phyloP scores from a whole-genome alignment of 2,888 invertebrate species.

The Oeneis ivallda region DNA sequence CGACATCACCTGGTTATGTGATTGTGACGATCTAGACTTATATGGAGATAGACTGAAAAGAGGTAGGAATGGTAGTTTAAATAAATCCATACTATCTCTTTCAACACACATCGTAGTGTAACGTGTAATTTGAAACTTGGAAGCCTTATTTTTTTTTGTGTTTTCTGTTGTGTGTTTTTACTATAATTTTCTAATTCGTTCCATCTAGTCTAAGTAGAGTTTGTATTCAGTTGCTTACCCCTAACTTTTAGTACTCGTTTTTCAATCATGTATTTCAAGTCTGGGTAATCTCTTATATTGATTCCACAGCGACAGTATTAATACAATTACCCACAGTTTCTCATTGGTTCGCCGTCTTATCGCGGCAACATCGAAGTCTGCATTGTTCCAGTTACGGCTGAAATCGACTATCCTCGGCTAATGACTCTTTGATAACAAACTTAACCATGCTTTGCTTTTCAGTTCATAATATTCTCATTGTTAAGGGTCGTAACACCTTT shows the following conservation, averaged over 20 bases:
- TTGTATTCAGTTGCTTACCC: neutral
- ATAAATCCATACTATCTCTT: too few species aligned
- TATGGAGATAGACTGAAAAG: too few species aligned
- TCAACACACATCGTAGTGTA: too few species aligned
- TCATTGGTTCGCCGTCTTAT: conserved; percentile 39
- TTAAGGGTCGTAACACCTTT: too few species aligned
- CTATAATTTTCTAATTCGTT: too few species aligned
- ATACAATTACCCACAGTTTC: conserved; percentile 17
- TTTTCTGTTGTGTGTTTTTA: too few species aligned
- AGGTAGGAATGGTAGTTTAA: too few species aligned
- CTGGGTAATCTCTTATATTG: conserved; percentile 7
- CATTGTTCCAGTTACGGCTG: conserved; percentile 62
- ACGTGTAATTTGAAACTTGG: too few species aligned
- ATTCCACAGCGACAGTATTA: neutral
- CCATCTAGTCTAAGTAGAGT: too few species aligned
- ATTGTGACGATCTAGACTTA: too few species aligned
- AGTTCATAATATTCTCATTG: conserved; percentile 35
- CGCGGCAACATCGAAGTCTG: conserved; percentile 57
- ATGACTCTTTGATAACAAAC: conserved; percentile 47
- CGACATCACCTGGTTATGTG: too few species aligned
- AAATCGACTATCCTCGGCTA: conserved; percentile 58
- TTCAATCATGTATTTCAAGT: neutral
- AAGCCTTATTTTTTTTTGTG: too few species aligned
- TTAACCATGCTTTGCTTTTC: conserved; percentile 51
- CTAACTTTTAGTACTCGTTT: neutral